Evolutionary conservation across 2,113 vertebrate species (phyloP), one percentile per base, ranked within the genome.

Genomic region (Malaclemys terrapin): DNA sequence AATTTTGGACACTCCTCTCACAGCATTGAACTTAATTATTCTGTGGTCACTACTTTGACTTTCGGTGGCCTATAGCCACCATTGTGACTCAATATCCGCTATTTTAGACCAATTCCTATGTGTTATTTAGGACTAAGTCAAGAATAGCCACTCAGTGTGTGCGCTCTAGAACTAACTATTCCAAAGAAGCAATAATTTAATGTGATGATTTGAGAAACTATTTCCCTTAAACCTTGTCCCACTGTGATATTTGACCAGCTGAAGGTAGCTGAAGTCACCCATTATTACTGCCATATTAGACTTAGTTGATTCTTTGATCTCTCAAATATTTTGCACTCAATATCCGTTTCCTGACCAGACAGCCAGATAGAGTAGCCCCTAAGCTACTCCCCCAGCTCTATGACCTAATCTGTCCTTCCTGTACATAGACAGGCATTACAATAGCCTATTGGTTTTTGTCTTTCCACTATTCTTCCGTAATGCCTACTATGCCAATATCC

Each of bases 391-490:
- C 87, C 13, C 53, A 95, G 93, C 50, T 89, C 87, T 35, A 89
- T 92, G 96, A 92, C 89, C 57, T 93, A n/a, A 95, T 93, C 87
- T 93, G 79, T 92, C 88, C 91, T 96, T 94, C 89, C 95, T 96
- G 91, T 59, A 86, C 80, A 95, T 83, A 89, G 82, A 84, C 76
- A 92, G 42, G n/a, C 82, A 93, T 93, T 93, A 94, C 86, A 88
- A 57, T 79, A 89, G 79, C 82, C 85, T 56, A 81, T 83, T 92
- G 42, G 93, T 95, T 95, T 96, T 91, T 91, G 83, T 87, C 87
- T 94, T 97, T 92, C 81, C 65, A 93, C 2, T 5, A 3, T 90
- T 95, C 88, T 93, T 95, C 42, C 53, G 31, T 83, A 95, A 95
- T 90, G 81, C 80, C 82, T 88, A n/a, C 56, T 88, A 87, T 87